Evolutionary conservation across 2,888 invertebrate genomes (phyloP).

Genomic region (Monochamus alternatus): DNA sequence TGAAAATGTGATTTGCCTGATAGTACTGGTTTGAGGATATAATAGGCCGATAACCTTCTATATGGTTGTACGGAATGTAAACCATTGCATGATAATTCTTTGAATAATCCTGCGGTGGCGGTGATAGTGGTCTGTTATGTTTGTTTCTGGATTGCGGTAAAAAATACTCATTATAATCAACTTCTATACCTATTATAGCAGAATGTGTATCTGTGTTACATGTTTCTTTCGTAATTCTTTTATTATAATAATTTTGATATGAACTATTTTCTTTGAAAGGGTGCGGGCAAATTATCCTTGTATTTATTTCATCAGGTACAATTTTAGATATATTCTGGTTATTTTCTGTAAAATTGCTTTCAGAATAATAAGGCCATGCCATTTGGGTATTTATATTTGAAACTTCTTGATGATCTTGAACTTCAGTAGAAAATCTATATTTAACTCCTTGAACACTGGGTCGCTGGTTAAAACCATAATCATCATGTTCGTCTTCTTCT

Average conservation of each 20-base stretch:
- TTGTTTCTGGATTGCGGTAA: conserved; percentile 64
- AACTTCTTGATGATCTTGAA: conserved; percentile 80
- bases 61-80: conserved; percentile 78
- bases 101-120: conserved; percentile 76
- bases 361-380: conserved; percentile 81
- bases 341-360: conserved; percentile 71
- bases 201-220: conserved; percentile 51
- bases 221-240: conserved; percentile 57
- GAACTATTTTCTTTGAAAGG: conserved; percentile 68
- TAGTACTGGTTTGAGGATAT: conserved; percentile 62
- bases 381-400: conserved; percentile 72
- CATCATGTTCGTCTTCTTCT: conserved; percentile 87
- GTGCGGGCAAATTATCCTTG: conserved; percentile 52
- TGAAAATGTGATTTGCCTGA: conserved; percentile 62
- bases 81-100: conserved; percentile 80
- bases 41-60: conserved; percentile 63
- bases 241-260: conserved; percentile 74
- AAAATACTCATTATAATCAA: conserved; percentile 64
- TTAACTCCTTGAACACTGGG: conserved; percentile 93
- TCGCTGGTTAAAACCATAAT: conserved; percentile 91
- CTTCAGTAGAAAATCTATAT: conserved; percentile 87
- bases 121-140: conserved; percentile 78
- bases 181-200: conserved; percentile 54
- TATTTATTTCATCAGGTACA: conserved; percentile 59
- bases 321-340: conserved; percentile 60